phyloP scores from a whole-genome alignment of 2,113 vertebrate genomes.

The Saccopteryx bilineata region DNA sequence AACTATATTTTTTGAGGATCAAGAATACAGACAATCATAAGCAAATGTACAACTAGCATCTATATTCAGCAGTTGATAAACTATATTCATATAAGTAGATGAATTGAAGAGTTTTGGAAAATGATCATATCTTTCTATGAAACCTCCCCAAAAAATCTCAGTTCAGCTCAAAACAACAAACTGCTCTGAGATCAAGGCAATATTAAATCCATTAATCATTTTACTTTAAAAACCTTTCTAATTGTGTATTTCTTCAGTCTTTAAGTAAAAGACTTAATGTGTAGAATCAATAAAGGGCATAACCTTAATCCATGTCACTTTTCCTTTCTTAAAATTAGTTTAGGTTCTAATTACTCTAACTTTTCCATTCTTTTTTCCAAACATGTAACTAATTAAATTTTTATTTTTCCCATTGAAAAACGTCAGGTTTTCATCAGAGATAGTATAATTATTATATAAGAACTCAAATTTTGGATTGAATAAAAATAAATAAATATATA shows the following conservation, averaged over 20 bases:
- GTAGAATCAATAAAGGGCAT: not conserved
- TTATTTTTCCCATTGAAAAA: not conserved
- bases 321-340: slow-evolving; percentile 1
- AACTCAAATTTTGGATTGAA: not conserved
- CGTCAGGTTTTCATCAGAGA: not conserved
- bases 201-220: not conserved
- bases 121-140: not conserved
- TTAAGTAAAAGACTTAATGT: not conserved
- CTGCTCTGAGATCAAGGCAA: not conserved
- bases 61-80: not conserved
- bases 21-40: not conserved
- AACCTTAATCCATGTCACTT: not conserved
- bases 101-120: not conserved
- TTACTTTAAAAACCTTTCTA: not conserved
- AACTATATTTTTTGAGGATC: not conserved
- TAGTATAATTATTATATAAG: not conserved
- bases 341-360: not conserved
- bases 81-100: not conserved
- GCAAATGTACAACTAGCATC: not conserved
- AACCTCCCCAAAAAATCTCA: slow-evolving; percentile 16
- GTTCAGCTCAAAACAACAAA: not conserved
- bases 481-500: not conserved
- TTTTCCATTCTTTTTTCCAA: not conserved
- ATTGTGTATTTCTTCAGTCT: not conserved
- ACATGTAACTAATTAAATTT: not conserved